phyloP scores from a whole-genome alignment of 2,888 invertebrate genomes.

The Scaptomyza caliginosa region DNA sequence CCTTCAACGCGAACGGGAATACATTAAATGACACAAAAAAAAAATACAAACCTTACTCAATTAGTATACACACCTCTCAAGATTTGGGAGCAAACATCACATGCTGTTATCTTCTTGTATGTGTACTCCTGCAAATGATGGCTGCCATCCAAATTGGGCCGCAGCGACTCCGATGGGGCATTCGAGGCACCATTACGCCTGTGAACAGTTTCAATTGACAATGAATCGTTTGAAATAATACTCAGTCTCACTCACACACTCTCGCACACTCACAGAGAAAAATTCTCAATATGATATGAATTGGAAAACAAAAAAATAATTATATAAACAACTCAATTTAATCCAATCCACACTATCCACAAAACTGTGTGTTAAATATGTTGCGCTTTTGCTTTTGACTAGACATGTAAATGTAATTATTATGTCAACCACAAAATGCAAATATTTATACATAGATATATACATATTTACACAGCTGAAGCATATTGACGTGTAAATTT shows the following conservation, averaged over 20 bases:
- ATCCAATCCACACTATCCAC: conserved; percentile 20
- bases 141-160: conserved; percentile 83
- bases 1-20: conserved; percentile 85
- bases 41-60: not conserved
- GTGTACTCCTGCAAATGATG: conserved; percentile 97
- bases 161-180: conserved; percentile 82
- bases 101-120: conserved; percentile 97
- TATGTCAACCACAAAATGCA: conserved; percentile 49
- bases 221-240: conserved; percentile 12
- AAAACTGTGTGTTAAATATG: conserved; percentile 45
- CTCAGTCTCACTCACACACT: not conserved
- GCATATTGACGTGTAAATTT: conserved; percentile 48
- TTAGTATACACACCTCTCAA: conserved; percentile 88
- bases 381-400: conserved; percentile 39
- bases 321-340: conserved; percentile 32
- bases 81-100: conserved; percentile 96
- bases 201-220: conserved; percentile 42
- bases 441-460: conserved; percentile 35
- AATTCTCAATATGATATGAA: conserved; percentile 11
- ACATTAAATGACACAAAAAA: not conserved
- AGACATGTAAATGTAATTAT: conserved; percentile 50
- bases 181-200: conserved; percentile 91
- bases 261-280: conserved; percentile 1
- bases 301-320: conserved; percentile 6
- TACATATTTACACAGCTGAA: conserved; percentile 30